Conservation (phyloP, 2,888 invertebrate genomes). For the Drosophila demipolita region DNA sequence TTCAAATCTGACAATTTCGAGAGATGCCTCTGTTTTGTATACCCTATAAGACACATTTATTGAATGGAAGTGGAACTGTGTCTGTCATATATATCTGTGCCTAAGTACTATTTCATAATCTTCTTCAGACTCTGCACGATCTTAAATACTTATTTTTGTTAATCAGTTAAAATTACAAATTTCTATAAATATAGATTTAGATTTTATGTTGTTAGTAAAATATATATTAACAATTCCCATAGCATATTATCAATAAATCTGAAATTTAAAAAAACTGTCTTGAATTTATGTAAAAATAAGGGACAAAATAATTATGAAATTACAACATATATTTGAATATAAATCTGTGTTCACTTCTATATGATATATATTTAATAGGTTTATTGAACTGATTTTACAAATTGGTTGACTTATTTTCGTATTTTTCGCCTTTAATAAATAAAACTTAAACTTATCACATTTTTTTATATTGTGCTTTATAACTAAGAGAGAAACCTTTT, state of each 20-base stretch:
- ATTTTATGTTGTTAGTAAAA: too few species aligned
- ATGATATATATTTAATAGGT: neutral
- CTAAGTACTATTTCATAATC: neutral
- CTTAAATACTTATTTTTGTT: neutral
- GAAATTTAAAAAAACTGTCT: neutral
- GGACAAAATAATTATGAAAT: neutral
- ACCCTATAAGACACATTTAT: conserved; percentile 13
- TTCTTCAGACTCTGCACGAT: neutral
- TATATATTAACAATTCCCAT: neutral
- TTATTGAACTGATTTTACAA: neutral
- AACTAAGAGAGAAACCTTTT: neutral
- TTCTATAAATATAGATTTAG: too few species aligned
- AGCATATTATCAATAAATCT: neutral
- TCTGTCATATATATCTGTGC: neutral
- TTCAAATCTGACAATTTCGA: conserved; percentile 31
- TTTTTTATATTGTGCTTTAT: too few species aligned
- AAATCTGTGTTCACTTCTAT: too few species aligned
- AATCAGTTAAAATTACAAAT: neutral
- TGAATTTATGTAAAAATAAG: neutral
- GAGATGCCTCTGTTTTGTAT: neutral
- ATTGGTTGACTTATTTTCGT: neutral
- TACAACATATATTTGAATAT: neutral
- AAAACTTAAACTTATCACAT: neutral
- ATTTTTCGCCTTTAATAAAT: neutral
- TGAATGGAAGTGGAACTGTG: neutral